Base-by-base conservation (phyloP, 2,888 invertebrate genomes). In the Sussaba pulchella region DNA sequence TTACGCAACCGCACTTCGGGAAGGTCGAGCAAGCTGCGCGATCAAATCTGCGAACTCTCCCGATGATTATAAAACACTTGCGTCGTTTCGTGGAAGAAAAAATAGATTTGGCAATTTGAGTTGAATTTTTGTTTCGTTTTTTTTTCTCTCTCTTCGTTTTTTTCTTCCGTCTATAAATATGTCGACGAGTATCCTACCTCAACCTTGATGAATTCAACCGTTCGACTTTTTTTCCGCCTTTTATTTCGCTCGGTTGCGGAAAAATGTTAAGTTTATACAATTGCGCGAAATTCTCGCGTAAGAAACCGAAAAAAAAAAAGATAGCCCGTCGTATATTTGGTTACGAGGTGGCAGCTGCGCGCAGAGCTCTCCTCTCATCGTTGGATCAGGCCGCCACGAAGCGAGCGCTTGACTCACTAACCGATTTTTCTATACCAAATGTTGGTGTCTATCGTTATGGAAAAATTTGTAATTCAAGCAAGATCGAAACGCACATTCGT, bases 1-100 rank as follows among this genome's bases (percentile, higher is more conserved):
- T 92, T 91, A 91, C 91, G 91, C 90, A 91, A 91, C 87, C 81
- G 72, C 82, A 85, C 85, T 85, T 84, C 85, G 85, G 89, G 90
- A 90, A 90, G 90, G 90, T 89, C 90, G 89, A 83, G 57, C 72
- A 72, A 73, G 80, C 77, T 67, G 80, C 72, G 66, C 61, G 63
- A 57, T 70, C 47, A 54, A 31, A 36, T 77, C 41, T 41, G 63
- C 77, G 66, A 76, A 72, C 63, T 72, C 67, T 59, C 57, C 26
- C 54, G 69, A 66, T 71, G 70, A 79, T 79, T 79, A 71, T 75
- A 75, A 75, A 31, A 71, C 57, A 70, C 74, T 74, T 45, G 74
- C 45, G 52, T 43, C 57, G 52, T 52, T 26, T 31, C 14, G 41
- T 14, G 39, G n/a, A 12, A 39, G 14, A 52, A 10, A 73, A 19